Percentiles rank a stretch among this genome's conserved stretches.
phyloP scores from a whole-genome alignment of 2,797 vertebrate species.

The Ptychobarbus kaznakovi region DNA sequence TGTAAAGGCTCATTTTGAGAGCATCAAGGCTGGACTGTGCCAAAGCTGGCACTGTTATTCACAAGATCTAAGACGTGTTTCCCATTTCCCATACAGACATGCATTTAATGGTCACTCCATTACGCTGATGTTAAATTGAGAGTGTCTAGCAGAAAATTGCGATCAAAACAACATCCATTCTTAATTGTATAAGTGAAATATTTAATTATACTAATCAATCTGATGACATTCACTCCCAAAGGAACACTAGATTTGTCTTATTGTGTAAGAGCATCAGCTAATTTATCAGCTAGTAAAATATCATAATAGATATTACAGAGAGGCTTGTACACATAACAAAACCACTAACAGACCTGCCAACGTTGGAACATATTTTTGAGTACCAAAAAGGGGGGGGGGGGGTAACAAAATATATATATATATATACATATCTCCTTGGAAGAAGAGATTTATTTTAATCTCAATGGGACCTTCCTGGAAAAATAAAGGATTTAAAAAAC shows the following conservation, averaged over 20 bases:
- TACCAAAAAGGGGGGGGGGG: no score
- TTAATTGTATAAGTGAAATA: background rate
- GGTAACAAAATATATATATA: no score
- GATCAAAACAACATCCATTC: background rate
- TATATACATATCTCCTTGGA: no score
- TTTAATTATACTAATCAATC: background rate
- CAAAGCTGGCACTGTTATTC: background rate
- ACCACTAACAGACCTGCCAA: no score
- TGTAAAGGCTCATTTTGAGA: slow-evolving; percentile 37
- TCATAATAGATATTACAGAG: background rate
- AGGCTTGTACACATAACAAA: no score
- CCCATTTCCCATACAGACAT: background rate
- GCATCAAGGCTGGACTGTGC: background rate
- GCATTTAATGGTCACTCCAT: background rate
- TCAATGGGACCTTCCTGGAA: no score
- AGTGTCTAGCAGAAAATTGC: background rate
- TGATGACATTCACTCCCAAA: background rate
- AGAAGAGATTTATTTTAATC: no score
- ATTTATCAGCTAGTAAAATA: background rate
- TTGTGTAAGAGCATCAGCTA: no score
- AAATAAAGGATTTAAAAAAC: no score
- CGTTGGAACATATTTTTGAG: no score
- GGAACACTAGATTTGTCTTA: no score
- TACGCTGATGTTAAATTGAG: background rate
- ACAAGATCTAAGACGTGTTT: background rate